Conservation (phyloP, 1,140 invertebrate species). For the Zaprionus davidi region DNA sequence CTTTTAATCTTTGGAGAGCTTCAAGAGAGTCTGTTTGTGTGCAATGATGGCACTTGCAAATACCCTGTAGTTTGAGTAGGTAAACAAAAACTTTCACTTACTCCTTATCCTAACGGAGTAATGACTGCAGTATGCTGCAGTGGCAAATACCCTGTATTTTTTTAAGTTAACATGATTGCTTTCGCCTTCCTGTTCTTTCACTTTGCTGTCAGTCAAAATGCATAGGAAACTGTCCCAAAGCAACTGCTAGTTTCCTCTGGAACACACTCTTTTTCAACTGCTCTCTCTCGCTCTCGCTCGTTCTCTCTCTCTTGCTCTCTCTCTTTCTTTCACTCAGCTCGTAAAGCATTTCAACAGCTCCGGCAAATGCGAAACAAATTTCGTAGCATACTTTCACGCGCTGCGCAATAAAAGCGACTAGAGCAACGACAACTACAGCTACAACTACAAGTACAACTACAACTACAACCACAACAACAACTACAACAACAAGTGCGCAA, state of each 20-base stretch:
- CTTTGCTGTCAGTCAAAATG: background rate
- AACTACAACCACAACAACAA: conserved; percentile 9
- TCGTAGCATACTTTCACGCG: conserved; percentile 56
- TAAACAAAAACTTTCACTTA: no score
- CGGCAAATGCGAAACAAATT: conserved; percentile 22
- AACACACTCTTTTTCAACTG: background rate
- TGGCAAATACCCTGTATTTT: no score
- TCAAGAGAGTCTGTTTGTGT: no score
- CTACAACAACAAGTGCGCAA: conserved; percentile 14
- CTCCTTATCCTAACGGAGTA: background rate
- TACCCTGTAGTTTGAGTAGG: no score
- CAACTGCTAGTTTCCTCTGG: background rate
- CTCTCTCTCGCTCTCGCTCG: background rate
- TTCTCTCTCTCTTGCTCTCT: background rate
- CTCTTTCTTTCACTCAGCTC: background rate
- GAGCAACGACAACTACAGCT: conserved; percentile 6
- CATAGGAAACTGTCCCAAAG: background rate
- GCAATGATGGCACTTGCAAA: no score
- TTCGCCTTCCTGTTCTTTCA: background rate
- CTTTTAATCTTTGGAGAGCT: background rate
- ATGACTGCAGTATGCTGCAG: no score
- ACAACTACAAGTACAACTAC: background rate
- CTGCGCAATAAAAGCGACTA: conserved; percentile 34
- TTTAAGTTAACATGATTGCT: no score
- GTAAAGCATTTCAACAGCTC: background rate